These are phyloP conservation scores for Halocynthia aurantium DNA, from an alignment of 23 tunicate species.

Conservation along the genomic window DNA sequence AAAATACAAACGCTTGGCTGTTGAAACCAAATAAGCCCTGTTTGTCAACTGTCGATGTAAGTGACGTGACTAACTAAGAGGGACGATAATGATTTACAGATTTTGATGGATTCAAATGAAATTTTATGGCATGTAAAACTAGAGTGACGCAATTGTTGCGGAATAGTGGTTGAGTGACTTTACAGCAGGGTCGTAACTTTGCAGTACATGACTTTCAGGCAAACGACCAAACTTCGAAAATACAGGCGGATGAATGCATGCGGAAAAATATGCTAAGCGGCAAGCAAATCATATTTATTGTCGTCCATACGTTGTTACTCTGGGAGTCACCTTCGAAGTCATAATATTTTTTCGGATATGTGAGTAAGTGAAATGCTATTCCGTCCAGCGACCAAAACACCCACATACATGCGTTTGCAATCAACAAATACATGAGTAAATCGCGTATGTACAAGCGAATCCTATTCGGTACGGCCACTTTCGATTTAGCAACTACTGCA, in stretches of 20 bases:
- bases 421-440: constrained; percentile 47
- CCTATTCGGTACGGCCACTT: constrained; percentile 28
- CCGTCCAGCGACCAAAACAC: constrained; percentile 70
- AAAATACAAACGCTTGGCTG: no score
- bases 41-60: no score
- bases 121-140: no score
- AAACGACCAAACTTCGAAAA: constrained; percentile 87
- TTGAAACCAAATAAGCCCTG: no score
- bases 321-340: not conserved
- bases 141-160: no score
- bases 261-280: constrained; percentile 85
- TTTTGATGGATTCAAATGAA: no score
- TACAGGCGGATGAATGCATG: constrained; percentile 94
- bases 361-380: constrained; percentile 50
- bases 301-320: constrained; percentile 43
- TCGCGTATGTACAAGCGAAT: constrained; percentile 44
- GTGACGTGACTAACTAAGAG: no score
- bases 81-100: no score
- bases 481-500: constrained; percentile 20
- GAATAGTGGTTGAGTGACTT: no score
- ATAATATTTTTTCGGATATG: constrained; percentile 43
- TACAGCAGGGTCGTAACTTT: no score
- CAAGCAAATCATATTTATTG: constrained; percentile 61
- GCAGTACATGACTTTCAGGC: constrained; percentile 29
- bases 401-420: constrained; percentile 82